Conservation (phyloP, 2,113 vertebrate species). For the Phylloscopus trochiloides region DNA sequence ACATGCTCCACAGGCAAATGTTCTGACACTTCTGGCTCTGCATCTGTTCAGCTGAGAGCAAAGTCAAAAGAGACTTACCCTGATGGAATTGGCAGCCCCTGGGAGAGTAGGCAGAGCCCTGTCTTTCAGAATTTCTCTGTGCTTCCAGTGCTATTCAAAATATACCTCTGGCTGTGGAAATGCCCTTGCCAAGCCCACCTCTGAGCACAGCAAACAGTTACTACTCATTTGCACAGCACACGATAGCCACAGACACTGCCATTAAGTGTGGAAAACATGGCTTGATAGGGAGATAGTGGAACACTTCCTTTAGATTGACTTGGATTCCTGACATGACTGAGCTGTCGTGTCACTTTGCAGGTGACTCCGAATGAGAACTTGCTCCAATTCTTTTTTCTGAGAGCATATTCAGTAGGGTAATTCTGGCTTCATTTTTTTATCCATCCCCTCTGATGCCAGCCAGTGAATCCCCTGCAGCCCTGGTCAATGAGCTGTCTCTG, state of each 20-base stretch:
- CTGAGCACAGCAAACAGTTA: background rate
- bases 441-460: background rate
- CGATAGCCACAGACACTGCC: background rate
- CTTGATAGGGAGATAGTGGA: background rate
- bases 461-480: background rate
- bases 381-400: background rate
- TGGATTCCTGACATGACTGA: accelerated
- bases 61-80: background rate
- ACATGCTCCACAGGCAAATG: background rate
- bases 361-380: background rate
- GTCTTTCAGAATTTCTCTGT: background rate
- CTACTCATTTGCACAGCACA: background rate
- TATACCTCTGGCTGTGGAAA: background rate
- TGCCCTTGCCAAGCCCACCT: background rate
- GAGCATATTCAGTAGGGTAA: background rate
- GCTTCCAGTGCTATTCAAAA: background rate
- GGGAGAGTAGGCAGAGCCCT: background rate
- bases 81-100: background rate
- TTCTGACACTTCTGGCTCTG: background rate
- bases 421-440: background rate
- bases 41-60: background rate
- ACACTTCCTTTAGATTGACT: background rate
- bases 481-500: background rate
- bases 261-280: background rate
- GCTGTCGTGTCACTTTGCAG: background rate